Evolutionary conservation across 2,888 invertebrate genomes (phyloP), one percentile per base, ranked within the genome.

Genomic region (Morpho deidamia): DNA sequence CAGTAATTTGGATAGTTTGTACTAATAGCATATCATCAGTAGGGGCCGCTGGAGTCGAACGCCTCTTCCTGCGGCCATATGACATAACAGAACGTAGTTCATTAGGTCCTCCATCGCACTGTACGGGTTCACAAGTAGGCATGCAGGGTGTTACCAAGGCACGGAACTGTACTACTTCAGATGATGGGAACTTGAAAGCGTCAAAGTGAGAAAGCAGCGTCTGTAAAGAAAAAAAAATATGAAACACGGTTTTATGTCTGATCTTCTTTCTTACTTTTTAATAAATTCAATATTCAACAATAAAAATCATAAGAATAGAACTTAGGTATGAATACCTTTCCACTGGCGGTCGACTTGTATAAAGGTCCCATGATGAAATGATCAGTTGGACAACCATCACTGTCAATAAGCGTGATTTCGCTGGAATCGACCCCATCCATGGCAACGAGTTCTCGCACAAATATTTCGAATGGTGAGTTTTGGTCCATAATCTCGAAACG

Each of bases 161-260:
- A 61, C 97, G 93, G 93, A 98, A 98, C 78, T 97, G 97, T 1
- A 98, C 97, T 44, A 97, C 95, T 78, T 97, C 97, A 10, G 97
- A 97, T 47, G 97, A 97, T 42, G 97, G 97, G 91, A 98, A 98
- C 83, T 98, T 97, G 92, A 98, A 98, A 38, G 97, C 97, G 81
- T 97, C 97, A 87, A 98, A 97, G 85, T 96, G 95, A 50, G 97
- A 97, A 58, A 97, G 89, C 59, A 97, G 90, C 68, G 95, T 93
- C 94, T 95, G 92, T 44, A 86, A 83, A 76, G 74, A 65, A 66
- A 56, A 58, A 23, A 12, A 35, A 39, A 48, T 34, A n/a, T 9
- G 23, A 23, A 23, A 23, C 23, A 23, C 2, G 23, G 23, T 5
- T 23, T 23, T 3, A 3, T 23, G 3, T 23, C 23, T 23, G 23